These are phyloP conservation scores for Sphinx pinastri DNA, from an alignment of 2,888 invertebrate species.

Conservation along the genomic window DNA sequence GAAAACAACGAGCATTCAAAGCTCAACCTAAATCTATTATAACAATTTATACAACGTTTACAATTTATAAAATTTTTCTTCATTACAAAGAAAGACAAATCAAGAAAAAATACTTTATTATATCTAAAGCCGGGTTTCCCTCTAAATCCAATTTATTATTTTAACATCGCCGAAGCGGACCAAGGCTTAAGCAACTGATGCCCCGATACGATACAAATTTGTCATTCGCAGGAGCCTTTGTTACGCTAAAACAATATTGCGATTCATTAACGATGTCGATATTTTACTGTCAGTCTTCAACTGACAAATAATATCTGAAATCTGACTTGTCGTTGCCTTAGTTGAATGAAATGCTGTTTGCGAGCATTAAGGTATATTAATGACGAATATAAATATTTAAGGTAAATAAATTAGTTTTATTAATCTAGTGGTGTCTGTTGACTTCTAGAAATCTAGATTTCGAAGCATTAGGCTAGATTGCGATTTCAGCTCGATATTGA, in stretches of 20 bases:
- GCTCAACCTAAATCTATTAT: not conserved
- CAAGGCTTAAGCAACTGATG: constrained; percentile 62
- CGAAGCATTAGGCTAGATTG: too few species aligned
- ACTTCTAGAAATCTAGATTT: too few species aligned
- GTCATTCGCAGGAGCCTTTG: constrained; percentile 71
- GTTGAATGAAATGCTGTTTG: not conserved
- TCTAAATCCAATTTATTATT: constrained; percentile 28
- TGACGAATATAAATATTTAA: not conserved
- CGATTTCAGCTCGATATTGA: too few species aligned
- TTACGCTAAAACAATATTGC: constrained; percentile 73
- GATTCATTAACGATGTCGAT: constrained; percentile 74
- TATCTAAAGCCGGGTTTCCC: constrained; percentile 12
- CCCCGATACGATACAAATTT: constrained; percentile 64
- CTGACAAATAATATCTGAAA: constrained; percentile 60
- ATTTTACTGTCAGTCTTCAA: constrained; percentile 71
- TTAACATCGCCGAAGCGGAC: constrained; percentile 7
- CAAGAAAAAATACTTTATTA: constrained; percentile 18
- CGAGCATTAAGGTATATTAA: not conserved
- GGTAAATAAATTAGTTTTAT: not conserved
- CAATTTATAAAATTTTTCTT: not conserved
- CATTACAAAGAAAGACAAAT: constrained; percentile 1
- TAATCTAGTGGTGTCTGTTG: not conserved
- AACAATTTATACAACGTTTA: not conserved
- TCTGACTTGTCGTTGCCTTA: constrained; percentile 46
- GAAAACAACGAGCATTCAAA: too few species aligned